Percentiles rank a stretch among this genome's conserved stretches.
Conservation (phyloP, 2,797 vertebrate genomes). For the Coracias cyanogaster region DNA sequence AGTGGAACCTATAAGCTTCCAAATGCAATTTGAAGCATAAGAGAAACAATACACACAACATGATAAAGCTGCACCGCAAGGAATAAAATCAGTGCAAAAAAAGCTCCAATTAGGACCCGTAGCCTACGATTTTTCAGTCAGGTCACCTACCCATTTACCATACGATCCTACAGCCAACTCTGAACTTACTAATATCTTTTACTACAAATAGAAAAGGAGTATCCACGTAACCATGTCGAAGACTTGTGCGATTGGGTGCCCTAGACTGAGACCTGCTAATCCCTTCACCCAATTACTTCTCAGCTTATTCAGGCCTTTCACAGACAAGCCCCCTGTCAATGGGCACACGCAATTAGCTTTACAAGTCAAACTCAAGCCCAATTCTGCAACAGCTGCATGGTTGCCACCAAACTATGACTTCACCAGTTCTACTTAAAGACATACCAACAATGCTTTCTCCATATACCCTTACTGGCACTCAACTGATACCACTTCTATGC, state of each 20-base stretch:
- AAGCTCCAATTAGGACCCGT: not conserved
- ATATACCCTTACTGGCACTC: not conserved
- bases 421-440: not conserved
- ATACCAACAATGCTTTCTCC: not conserved
- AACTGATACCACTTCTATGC: not conserved
- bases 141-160: not conserved
- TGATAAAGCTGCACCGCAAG: not conserved
- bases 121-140: not conserved
- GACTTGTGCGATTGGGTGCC: fast-evolving
- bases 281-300: fast-evolving
- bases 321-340: not conserved
- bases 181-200: not conserved
- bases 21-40: not conserved
- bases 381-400: not conserved
- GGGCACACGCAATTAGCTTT: not conserved
- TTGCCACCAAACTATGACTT: not conserved
- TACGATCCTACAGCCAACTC: not conserved
- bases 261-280: not conserved
- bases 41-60: not conserved
- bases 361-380: not conserved
- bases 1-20: not conserved
- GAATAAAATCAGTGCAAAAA: not conserved
- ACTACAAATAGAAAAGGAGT: not conserved
- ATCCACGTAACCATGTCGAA: not conserved
- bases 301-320: not conserved